Evolutionary conservation across 2,888 invertebrate genomes (phyloP), one percentile per base, ranked within the genome.

Genomic region (Hemicrepidius hirtus): DNA sequence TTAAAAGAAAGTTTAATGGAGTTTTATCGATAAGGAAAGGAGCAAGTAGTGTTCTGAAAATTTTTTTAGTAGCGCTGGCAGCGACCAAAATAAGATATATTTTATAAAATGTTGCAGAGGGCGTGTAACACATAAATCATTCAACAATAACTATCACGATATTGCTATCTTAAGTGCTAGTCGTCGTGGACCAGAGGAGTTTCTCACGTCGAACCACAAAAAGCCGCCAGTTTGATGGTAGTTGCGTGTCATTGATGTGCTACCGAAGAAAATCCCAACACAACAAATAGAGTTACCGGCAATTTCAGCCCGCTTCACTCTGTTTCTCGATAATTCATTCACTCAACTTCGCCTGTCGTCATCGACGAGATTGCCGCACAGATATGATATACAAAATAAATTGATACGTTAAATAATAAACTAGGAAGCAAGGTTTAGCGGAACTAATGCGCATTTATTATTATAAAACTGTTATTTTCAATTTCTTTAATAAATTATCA

Each of bases 71-170:
- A 12, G n/a, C 7, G 10, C 9, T 28, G n/a, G 53, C n/a, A 32
- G 16, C 3, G 4, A 13, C 16, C 13, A 21, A 53, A 44, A 28
- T 32, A 32, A 28, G 53, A 53, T 63, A 65, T 65, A 50, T 49
- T 53, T 50, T 65, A 65, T 40, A 35, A 21, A 65, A 37, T 40
- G 16, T 10, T 40, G 35, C 40, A 53, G 21, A 65, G 40, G 24
- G 49, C 50, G 50, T 50, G 65, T 18, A 50, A 20, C 10, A 28
- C 37, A 65, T 65, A 65, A 65, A 65, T 50, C 65, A 37, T 65
- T 65, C 37, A 53, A 65, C 65, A 65, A 65, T 65, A 65, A 65
- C 65, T 37, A 65, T 65, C 50, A 24, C 50, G 65, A 50, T 65
- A 53, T 65, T 37, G 24, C 28, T 65, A 64, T 35, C 64, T 64